phyloP scores from a whole-genome alignment of 2,797 vertebrate species.

The Melopsittacus undulatus region DNA sequence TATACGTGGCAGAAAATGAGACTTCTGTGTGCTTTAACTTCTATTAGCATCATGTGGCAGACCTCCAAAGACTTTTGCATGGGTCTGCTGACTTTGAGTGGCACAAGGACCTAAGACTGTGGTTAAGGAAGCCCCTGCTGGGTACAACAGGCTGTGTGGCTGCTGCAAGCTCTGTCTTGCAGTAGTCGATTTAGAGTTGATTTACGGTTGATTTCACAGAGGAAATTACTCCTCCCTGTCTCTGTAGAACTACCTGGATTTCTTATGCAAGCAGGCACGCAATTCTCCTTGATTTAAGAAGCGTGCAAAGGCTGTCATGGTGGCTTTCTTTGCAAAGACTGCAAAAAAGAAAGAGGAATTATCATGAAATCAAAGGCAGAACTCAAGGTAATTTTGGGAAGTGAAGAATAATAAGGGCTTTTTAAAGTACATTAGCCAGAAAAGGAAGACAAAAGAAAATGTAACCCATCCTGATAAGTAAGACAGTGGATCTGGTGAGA shows the following conservation, averaged over 20 bases:
- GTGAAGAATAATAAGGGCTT: not conserved
- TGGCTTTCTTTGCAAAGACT: not conserved
- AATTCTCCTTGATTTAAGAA: not conserved
- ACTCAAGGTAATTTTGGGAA: not conserved
- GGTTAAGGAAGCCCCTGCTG: not conserved
- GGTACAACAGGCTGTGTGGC: not conserved
- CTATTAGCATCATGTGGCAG: not conserved
- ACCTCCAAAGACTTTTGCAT: not conserved
- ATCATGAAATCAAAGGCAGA: not conserved
- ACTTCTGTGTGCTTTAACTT: not conserved
- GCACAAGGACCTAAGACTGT: not conserved
- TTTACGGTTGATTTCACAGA: not conserved
- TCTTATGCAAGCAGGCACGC: not conserved
- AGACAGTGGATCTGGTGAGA: not conserved
- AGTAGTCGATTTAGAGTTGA: not conserved
- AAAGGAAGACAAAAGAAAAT: not conserved
- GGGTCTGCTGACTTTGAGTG: not conserved
- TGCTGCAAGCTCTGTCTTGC: not conserved
- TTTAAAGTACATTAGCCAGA: not conserved
- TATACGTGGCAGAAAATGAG: not conserved
- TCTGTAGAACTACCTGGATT: not conserved
- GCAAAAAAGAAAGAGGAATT: not conserved
- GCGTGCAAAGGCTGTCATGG: not conserved
- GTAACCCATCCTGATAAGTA: not conserved
- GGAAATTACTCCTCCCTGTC: not conserved